phyloP scores from a whole-genome alignment of 2,113 vertebrate species.

The Miniopterus natalensis region DNA sequence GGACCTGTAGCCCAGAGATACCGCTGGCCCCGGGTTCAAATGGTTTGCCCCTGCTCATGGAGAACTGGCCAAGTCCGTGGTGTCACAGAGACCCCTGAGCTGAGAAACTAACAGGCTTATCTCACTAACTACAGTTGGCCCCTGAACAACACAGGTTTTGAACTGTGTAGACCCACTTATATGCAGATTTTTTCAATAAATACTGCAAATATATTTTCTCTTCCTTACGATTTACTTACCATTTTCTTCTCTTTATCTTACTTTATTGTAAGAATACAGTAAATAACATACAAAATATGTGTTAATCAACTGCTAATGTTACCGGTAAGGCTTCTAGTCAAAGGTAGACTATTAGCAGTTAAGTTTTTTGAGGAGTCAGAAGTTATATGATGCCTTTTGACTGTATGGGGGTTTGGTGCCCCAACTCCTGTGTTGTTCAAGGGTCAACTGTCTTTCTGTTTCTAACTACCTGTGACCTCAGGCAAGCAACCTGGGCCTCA shows the following conservation, averaged over 20 bases:
- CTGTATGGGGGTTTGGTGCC: background rate
- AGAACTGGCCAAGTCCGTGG: background rate
- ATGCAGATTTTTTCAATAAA: background rate
- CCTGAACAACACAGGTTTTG: background rate
- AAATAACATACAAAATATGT: background rate
- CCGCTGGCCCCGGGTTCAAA: background rate
- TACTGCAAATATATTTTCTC: background rate
- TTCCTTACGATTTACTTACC: background rate
- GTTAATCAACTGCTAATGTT: background rate
- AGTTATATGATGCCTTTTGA: background rate
- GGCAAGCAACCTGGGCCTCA: background rate
- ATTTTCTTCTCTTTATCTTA: background rate
- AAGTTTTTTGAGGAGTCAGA: background rate
- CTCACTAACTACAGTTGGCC: background rate
- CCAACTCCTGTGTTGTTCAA: background rate
- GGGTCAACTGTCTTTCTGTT: background rate
- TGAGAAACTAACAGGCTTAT: background rate
- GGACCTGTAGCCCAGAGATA: background rate
- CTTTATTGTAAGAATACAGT: background rate
- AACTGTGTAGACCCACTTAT: background rate
- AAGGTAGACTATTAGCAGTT: background rate
- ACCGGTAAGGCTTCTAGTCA: background rate
- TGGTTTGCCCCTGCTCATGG: background rate
- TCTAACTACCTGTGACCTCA: background rate
- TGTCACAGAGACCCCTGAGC: background rate